A percentile compares a stretch with the other conserved stretches of the same genome.
These are phyloP conservation scores for Puma concolor DNA, from an alignment of 2,113 vertebrate genomes.

Conservation along the genomic window DNA sequence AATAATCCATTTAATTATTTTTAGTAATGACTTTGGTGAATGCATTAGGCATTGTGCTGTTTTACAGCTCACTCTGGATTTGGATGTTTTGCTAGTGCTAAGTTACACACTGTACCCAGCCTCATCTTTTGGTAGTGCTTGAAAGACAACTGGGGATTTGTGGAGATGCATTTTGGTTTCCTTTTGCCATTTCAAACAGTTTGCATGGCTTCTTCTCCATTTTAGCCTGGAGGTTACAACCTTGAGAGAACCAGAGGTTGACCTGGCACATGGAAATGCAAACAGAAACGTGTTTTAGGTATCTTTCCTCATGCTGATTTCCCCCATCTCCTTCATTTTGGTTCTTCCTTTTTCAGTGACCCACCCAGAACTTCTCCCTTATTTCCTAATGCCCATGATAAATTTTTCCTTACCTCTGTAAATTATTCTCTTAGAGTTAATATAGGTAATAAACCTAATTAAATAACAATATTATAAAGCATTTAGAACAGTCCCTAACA, in stretches of 20 bases:
- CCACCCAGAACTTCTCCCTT: neutral
- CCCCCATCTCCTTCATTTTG: neutral
- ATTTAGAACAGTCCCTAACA: neutral
- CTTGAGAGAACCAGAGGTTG: neutral
- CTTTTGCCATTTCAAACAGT: neutral
- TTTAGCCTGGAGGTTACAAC: neutral
- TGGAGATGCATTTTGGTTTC: neutral
- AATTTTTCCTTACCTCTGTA: neutral
- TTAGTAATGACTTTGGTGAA: constrained; percentile 68
- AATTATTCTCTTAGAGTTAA: neutral
- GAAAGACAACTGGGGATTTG: neutral
- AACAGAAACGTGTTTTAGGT: neutral
- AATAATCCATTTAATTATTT: constrained; percentile 74
- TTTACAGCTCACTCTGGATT: constrained; percentile 1
- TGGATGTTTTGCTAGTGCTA: neutral
- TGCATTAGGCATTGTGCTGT: constrained; percentile 22
- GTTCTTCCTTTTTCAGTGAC: neutral
- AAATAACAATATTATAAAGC: neutral
- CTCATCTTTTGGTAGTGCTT: neutral
- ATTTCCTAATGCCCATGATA: neutral
- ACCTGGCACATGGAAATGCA: neutral
- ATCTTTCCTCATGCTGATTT: neutral
- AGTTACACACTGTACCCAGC: neutral
- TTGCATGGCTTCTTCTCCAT: neutral
- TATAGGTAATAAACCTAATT: neutral